Evolutionary conservation across 1,140 invertebrate species (phyloP), one percentile per base, ranked within the genome.

Genomic region (Cepaea nemoralis): DNA sequence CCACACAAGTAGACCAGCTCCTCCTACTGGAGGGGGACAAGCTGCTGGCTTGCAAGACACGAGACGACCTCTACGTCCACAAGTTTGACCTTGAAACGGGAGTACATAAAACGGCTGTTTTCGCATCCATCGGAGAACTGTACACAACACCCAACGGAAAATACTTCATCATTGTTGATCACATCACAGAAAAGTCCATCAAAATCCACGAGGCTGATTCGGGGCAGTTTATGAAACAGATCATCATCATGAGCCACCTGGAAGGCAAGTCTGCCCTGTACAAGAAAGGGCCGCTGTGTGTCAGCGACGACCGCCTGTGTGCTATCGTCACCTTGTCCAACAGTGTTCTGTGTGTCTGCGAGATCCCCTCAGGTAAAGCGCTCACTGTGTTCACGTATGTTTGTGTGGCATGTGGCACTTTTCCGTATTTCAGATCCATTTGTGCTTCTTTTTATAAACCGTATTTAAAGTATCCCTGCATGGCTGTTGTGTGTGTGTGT

Each of bases 231-330:
- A 37, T 89, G 22, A 89, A 89, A 1, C 91, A 91, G 73, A 81
- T 91, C 31, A 90, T 91, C 19, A 85, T 90, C 5, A 77, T 88
- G 77, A 90, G 89, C 78, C 88, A 90, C 73, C 85, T 90, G 14
- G 79, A 86, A 14, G 66, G 89, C 33, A 86, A 87, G 75, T 82
- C 88, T 3, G 85, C 89, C 55, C 88, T 85, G 75, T 90, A 90
- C 82, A 86, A 87, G 40, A 82, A 91, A 27, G 86, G 86, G 0
- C 79, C 79, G 0, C 80, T 91, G 39, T 76, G 83, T 48, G 33
- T 91, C 0, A 88, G 88, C 0, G 83, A 90, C 78, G 86, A 87
- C 22, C 67, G 85, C 66, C 80, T 91, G 24, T 87, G 87, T 83
- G 77, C 87, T 3, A 82, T 88, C 69, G 87, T 91, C 2, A 88